Evolutionary conservation across 2,113 vertebrate genomes (phyloP).

Genomic region (Psittacara wagleri): DNA sequence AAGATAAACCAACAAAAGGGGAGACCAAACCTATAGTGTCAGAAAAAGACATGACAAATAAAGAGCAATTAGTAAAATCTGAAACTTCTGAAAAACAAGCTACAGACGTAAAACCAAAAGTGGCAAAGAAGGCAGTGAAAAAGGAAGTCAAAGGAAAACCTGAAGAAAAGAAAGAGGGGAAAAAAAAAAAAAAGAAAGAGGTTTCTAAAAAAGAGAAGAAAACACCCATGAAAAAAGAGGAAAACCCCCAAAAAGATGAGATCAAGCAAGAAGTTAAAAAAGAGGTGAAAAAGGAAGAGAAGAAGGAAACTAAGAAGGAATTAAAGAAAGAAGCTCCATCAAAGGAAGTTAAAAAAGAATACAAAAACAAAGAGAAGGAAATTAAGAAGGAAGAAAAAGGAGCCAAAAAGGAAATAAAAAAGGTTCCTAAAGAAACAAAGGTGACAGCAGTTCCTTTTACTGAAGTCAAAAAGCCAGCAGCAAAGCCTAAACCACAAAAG

Average conservation of each 20-base stretch:
- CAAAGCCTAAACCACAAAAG: constrained; percentile 86
- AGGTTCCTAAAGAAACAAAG: constrained; percentile 81
- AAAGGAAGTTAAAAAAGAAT: constrained; percentile 82
- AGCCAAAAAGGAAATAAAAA: constrained; percentile 83
- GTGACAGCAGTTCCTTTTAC: constrained; percentile 67
- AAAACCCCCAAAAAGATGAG: constrained; percentile 81
- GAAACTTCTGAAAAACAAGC: constrained; percentile 83
- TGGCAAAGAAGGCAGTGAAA: constrained; percentile 75
- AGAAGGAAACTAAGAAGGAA: constrained; percentile 74
- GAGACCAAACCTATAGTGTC: constrained; percentile 67
- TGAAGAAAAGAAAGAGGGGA: constrained; percentile 83
- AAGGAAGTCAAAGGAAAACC: constrained; percentile 81
- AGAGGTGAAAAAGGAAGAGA: constrained; percentile 80
- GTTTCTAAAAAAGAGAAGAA: constrained; percentile 73
- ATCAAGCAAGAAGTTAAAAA: constrained; percentile 80
- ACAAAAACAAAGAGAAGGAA: constrained; percentile 81
- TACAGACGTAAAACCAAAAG: constrained; percentile 81
- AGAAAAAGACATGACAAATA: constrained; percentile 79
- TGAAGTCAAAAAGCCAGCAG: constrained; percentile 79
- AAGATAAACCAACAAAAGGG: constrained; percentile 73
- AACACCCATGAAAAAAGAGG: constrained; percentile 69
- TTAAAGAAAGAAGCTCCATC: constrained; percentile 80
- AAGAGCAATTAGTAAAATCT: constrained; percentile 69
- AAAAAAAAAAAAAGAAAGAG: constrained; percentile 79
- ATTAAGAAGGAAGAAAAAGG: constrained; percentile 87